These are phyloP conservation scores for Marmota flaviventris DNA, from an alignment of 2,113 vertebrate genomes.

Conservation along the genomic window DNA sequence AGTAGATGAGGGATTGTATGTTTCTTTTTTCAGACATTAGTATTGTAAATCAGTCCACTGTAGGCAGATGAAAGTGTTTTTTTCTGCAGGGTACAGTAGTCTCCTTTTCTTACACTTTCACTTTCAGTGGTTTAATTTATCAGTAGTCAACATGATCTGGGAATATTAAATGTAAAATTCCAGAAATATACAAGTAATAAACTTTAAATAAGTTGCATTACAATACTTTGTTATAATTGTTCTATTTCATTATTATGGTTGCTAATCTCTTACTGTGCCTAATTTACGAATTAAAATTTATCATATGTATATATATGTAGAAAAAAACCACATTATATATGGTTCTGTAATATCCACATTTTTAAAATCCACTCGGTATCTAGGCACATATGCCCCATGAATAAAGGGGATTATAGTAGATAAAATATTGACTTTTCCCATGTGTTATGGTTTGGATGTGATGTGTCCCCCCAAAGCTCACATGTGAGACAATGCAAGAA, in stretches of 20 bases:
- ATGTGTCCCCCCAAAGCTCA: no score
- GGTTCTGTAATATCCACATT: not conserved
- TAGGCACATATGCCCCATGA: not conserved
- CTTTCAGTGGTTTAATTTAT: not conserved
- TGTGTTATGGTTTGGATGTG: no score
- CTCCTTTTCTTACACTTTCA: rapidly evolving
- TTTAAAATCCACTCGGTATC: not conserved
- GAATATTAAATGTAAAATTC: not conserved
- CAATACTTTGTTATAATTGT: not conserved
- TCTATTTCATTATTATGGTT: not conserved
- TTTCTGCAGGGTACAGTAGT: not conserved
- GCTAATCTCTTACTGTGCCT: not conserved
- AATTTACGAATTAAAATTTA: not conserved
- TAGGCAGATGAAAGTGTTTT: not conserved
- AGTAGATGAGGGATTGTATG: slow-evolving; percentile 12
- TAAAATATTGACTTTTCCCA: not conserved
- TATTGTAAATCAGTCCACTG: not conserved
- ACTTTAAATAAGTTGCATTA: not conserved
- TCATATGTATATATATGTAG: not conserved
- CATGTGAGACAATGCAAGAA: no score
- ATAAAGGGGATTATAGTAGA: not conserved
- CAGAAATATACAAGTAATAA: not conserved
- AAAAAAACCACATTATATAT: not conserved
- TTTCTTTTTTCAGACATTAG: slow-evolving; percentile 31
- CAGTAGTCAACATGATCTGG: not conserved